These are phyloP conservation scores for Hermaeophaga mercurialis DNA, from an alignment of 2,888 invertebrate genomes.

Conservation along the genomic window DNA sequence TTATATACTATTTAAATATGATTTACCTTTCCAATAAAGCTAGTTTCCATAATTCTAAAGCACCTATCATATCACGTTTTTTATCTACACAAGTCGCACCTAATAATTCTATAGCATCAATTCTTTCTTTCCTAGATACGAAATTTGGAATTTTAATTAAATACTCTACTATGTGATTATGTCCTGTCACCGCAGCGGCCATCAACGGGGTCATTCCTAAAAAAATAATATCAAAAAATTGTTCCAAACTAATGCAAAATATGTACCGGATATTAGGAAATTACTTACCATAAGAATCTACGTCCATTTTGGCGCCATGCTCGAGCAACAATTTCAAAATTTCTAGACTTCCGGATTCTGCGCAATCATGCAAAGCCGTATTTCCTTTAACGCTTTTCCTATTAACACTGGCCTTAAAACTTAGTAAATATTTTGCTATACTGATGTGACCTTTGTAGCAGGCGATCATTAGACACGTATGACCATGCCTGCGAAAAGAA, in stretches of 20 bases:
- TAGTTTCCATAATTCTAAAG: conserved; percentile 85
- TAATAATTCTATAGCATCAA: conserved; percentile 88
- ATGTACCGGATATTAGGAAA: neutral
- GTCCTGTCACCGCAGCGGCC: conserved; percentile 92
- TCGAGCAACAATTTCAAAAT: conserved; percentile 88
- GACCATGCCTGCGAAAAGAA: conserved; percentile 74
- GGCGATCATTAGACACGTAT: conserved; percentile 98
- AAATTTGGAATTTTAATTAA: conserved; percentile 74
- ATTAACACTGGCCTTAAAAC: conserved; percentile 88
- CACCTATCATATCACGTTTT: conserved; percentile 90
- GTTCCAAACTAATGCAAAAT: neutral
- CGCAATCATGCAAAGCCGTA: conserved; percentile 97
- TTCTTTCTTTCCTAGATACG: conserved; percentile 77
- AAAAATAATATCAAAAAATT: conserved; percentile 27
- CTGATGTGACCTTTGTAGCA: conserved; percentile 93
- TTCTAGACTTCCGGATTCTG: conserved; percentile 92
- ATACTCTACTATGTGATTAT: conserved; percentile 91
- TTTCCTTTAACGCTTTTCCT: conserved; percentile 91
- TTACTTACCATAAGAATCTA: conserved; percentile 83
- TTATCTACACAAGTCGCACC: conserved; percentile 98
- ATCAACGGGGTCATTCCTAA: conserved; percentile 91
- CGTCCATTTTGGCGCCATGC: conserved; percentile 90
- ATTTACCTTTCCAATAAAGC: conserved; percentile 85
- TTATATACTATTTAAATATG: too few species aligned
- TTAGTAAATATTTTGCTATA: conserved; percentile 88